These are phyloP conservation scores for Pseudomugil tenellus DNA, from an alignment of 2,797 vertebrate species.

Conservation along the genomic window DNA sequence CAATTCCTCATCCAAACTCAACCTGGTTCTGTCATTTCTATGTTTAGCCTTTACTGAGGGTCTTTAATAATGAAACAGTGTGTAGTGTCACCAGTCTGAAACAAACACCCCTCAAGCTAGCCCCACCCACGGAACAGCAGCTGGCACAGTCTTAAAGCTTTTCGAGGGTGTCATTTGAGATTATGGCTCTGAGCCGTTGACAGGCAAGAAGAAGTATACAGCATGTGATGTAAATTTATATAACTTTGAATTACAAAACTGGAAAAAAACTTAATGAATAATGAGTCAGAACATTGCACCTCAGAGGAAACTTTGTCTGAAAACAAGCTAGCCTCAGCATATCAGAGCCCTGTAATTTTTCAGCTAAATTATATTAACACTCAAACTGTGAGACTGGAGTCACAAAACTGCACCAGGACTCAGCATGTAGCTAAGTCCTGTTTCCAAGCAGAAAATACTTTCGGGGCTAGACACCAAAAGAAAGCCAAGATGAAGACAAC, in stretches of 20 bases:
- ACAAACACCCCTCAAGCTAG: slow-evolving; percentile 61
- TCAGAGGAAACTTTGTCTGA: slow-evolving; percentile 1
- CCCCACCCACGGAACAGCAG: slow-evolving; percentile 57
- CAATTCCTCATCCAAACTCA: slow-evolving; percentile 37
- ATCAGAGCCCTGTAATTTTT: slow-evolving; percentile 16
- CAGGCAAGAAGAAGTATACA: slow-evolving; percentile 17
- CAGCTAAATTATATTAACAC: slow-evolving; percentile 28
- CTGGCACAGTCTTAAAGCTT: slow-evolving; percentile 56
- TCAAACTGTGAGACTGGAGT: slow-evolving; percentile 26
- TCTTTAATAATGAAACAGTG: slow-evolving; percentile 67
- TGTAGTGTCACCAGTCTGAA: slow-evolving; percentile 64
- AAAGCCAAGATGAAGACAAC: slow-evolving; percentile 35
- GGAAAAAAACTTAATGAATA: neutral
- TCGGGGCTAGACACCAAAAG: slow-evolving; percentile 30
- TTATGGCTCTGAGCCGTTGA: slow-evolving; percentile 34
- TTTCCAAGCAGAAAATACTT: slow-evolving; percentile 21
- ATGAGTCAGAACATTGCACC: slow-evolving; percentile 8
- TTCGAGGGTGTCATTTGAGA: slow-evolving; percentile 44
- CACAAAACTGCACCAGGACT: slow-evolving; percentile 26
- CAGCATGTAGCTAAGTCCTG: slow-evolving; percentile 21
- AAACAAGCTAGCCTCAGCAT: neutral
- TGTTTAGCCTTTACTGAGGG: slow-evolving; percentile 29
- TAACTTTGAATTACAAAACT: slow-evolving; percentile 24
- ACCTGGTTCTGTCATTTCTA: slow-evolving; percentile 37
- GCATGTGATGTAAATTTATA: slow-evolving; percentile 36